phyloP scores from a whole-genome alignment of 2,888 invertebrate species.

The Lottia scabra region DNA sequence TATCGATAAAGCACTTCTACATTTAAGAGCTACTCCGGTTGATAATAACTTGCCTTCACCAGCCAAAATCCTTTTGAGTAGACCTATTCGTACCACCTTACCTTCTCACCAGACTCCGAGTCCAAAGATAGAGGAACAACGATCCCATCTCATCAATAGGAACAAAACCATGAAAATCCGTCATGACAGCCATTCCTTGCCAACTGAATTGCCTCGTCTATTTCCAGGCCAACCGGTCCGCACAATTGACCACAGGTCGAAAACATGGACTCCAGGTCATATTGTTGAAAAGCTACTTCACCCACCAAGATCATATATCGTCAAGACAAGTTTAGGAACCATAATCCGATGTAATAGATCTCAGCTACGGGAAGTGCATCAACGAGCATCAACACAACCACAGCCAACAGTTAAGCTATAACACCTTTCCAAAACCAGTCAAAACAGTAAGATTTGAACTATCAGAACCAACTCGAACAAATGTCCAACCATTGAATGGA shows the following conservation, averaged over 20 bases:
- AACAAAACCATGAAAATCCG: not conserved
- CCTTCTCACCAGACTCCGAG: not conserved
- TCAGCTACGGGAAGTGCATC: not conserved
- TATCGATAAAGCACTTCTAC: slow-evolving; percentile 5
- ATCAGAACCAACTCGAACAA: too few relatives aligned
- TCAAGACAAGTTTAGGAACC: not conserved
- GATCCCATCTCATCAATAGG: not conserved
- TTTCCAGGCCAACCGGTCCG: not conserved
- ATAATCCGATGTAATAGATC: not conserved
- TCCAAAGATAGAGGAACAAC: not conserved
- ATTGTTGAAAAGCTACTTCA: not conserved
- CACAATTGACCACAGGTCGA: not conserved
- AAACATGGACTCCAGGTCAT: not conserved
- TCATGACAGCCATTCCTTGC: not conserved
- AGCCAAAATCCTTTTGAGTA: not conserved
- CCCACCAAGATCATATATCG: not conserved
- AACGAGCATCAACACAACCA: too few relatives aligned
- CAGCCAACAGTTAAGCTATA: not conserved
- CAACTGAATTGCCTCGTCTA: not conserved
- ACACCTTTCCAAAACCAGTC: too few relatives aligned
- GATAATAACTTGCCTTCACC: not conserved
- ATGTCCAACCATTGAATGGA: too few relatives aligned
- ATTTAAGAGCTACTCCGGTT: slow-evolving; percentile 8
- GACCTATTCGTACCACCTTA: not conserved
- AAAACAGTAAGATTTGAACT: too few relatives aligned